Conservation (phyloP, 2,888 invertebrate genomes). For the Bombylius discolor region DNA sequence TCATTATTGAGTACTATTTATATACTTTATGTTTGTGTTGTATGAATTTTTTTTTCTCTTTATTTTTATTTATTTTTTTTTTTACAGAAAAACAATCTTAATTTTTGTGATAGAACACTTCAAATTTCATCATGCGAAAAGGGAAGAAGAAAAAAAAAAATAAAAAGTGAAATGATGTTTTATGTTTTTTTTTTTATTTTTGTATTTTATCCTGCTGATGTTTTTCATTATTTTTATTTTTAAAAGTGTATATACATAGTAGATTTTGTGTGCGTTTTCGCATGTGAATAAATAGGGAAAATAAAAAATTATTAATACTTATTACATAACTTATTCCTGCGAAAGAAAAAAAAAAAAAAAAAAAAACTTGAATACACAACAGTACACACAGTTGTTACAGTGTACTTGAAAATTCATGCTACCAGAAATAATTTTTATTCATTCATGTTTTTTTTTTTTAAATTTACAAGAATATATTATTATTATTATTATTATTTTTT, state of each 20-base stretch:
- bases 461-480: too few relatives aligned
- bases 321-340: background rate
- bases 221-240: background rate
- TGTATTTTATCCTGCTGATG: background rate
- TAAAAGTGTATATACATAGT: background rate
- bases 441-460: background rate
- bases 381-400: too few relatives aligned
- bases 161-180: background rate
- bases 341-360: background rate
- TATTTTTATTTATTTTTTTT: too few relatives aligned
- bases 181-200: background rate
- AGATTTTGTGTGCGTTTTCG: background rate
- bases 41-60: too few relatives aligned
- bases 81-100: too few relatives aligned
- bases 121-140: background rate
- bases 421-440: slow-evolving; percentile 6
- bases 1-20: too few relatives aligned
- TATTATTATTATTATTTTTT: too few relatives aligned
- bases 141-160: too few relatives aligned
- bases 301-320: background rate
- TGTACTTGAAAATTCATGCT: slow-evolving; percentile 3
- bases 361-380: background rate
- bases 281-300: background rate
- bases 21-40: too few relatives aligned
- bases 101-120: background rate